Conservation (phyloP, 2,888 invertebrate species). For the Phaedon cochleariae region DNA sequence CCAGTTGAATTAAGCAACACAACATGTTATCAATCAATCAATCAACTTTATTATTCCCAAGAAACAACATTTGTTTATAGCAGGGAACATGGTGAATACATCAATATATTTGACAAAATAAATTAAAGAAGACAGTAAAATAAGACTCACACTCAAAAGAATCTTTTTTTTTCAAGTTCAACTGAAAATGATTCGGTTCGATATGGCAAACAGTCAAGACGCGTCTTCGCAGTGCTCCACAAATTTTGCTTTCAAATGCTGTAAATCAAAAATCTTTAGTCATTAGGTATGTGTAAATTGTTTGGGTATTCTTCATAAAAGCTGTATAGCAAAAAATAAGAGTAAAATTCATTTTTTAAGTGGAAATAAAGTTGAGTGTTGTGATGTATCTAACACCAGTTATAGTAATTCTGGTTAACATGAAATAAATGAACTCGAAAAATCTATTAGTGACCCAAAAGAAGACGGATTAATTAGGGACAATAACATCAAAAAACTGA, state of each 20-base stretch:
- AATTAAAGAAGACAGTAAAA: too few species aligned
- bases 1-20: too few species aligned
- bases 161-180: too few species aligned
- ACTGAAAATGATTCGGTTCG: too few species aligned
- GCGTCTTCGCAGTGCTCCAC: not conserved
- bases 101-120: too few species aligned
- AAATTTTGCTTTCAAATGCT: not conserved
- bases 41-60: too few species aligned
- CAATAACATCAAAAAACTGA: not conserved
- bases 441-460: not conserved
- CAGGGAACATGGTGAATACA: too few species aligned
- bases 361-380: not conserved
- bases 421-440: not conserved
- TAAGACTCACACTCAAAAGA: too few species aligned
- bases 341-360: not conserved
- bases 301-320: not conserved
- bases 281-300: not conserved
- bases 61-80: too few species aligned
- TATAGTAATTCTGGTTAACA: not conserved
- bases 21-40: too few species aligned
- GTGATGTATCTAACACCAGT: not conserved
- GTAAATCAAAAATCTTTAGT: not conserved
- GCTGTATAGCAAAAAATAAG: not conserved
- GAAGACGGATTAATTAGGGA: not conserved
- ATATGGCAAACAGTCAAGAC: conserved; percentile 1